A percentile compares a stretch with the other conserved stretches of the same genome.
phyloP scores from a whole-genome alignment of 2,113 vertebrate genomes.

The Leptosomus discolor region DNA sequence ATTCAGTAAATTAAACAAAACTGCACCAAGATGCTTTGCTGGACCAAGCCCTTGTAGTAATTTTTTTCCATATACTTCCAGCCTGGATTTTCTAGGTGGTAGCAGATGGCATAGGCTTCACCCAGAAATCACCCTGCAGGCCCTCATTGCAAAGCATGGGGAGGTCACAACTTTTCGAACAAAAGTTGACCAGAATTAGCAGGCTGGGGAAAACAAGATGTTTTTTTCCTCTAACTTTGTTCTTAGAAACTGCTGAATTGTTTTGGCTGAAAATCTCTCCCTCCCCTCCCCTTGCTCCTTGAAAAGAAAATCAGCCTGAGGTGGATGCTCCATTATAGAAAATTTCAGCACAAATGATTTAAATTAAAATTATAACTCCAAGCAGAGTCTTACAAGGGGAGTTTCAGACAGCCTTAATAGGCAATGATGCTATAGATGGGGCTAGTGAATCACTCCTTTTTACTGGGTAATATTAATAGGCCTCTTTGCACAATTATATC shows the following conservation, averaged over 20 bases:
- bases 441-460: background rate
- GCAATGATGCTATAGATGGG: background rate
- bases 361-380: constrained; percentile 2
- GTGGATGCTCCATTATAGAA: background rate
- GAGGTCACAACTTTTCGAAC: background rate
- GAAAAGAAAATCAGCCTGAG: background rate
- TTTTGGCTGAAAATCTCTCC: background rate
- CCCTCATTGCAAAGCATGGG: rapidly evolving
- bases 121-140: background rate
- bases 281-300: background rate
- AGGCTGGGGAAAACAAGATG: background rate
- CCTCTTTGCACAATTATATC: background rate
- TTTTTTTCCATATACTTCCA: background rate
- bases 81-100: background rate
- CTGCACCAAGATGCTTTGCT: background rate
- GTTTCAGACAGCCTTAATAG: constrained; percentile 9
- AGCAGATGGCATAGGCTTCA: background rate
- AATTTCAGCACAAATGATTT: background rate
- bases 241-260: background rate
- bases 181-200: background rate
- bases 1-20: background rate
- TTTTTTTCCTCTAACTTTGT: background rate
- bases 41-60: background rate
- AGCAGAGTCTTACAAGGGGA: background rate
- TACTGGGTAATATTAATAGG: constrained; percentile 7